phyloP scores from a whole-genome alignment of 2,797 vertebrate genomes.

The Notamacropus eugenii region DNA sequence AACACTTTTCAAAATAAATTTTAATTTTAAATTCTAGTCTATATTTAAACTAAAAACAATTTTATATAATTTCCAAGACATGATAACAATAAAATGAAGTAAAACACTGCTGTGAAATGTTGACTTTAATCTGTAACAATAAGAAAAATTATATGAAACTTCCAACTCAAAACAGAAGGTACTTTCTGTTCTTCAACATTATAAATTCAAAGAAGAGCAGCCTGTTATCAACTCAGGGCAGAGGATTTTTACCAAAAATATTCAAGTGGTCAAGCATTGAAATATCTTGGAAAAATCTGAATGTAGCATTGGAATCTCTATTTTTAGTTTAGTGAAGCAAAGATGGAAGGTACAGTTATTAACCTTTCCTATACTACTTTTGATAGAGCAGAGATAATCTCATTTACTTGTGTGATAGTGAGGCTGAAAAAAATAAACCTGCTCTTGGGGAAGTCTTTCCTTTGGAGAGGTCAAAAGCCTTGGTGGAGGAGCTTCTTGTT shows the following conservation, averaged over 20 bases:
- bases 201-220: constrained; percentile 14
- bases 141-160: background rate
- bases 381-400: constrained; percentile 40
- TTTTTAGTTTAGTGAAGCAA: constrained; percentile 39
- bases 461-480: constrained; percentile 58
- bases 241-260: constrained; percentile 15
- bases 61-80: constrained; percentile 41
- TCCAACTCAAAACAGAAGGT: background rate
- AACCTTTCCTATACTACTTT: constrained; percentile 38
- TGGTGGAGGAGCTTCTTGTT: constrained; percentile 54
- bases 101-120: constrained; percentile 42
- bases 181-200: background rate
- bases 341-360: constrained; percentile 63
- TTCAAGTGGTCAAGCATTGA: constrained; percentile 20
- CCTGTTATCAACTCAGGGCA: background rate
- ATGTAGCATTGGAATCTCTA: constrained; percentile 59
- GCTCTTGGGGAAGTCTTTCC: constrained; percentile 45
- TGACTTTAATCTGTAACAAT: background rate
- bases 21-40: constrained; percentile 19
- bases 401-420: constrained; percentile 29
- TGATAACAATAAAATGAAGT: background rate
- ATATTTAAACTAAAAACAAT: constrained; percentile 42
- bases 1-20: constrained; percentile 24
- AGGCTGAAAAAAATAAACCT: constrained; percentile 47
- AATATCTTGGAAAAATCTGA: constrained; percentile 61